phyloP scores from a whole-genome alignment of 2,113 vertebrate species.

The Jacana jacana region DNA sequence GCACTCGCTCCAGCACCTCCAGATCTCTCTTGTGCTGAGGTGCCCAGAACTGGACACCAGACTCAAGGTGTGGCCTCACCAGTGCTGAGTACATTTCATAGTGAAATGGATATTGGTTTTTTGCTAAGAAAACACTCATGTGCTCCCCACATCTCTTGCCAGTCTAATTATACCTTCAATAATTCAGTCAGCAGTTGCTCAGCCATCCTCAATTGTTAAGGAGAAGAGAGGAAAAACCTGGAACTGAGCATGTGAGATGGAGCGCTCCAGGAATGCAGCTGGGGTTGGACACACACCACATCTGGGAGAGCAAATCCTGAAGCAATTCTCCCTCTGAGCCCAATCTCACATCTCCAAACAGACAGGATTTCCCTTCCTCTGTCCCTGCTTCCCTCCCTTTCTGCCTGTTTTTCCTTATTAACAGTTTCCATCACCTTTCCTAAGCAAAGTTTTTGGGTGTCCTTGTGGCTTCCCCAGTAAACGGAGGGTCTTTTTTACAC shows the following conservation, averaged over 20 bases:
- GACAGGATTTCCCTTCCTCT: background rate
- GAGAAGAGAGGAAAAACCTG: background rate
- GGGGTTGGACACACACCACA: background rate
- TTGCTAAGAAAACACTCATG: background rate
- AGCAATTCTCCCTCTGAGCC: background rate
- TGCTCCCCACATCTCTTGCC: background rate
- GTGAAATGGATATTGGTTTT: background rate
- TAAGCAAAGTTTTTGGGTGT: background rate
- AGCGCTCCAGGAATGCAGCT: background rate
- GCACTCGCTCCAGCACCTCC: too few relatives aligned
- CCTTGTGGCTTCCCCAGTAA: background rate
- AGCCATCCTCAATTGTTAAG: constrained; percentile 5
- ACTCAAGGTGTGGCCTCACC: too few relatives aligned
- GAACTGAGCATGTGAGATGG: background rate
- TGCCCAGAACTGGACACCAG: too few relatives aligned
- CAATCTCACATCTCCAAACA: background rate
- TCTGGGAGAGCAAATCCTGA: background rate
- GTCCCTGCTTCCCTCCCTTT: background rate
- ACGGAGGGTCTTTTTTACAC: background rate
- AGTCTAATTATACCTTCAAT: constrained; percentile 25
- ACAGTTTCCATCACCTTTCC: background rate
- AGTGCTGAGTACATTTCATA: too few relatives aligned
- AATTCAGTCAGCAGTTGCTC: constrained; percentile 11
- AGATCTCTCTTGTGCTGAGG: too few relatives aligned
- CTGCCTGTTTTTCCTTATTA: background rate